Conservation (phyloP, 2,888 invertebrate species). For the Callinectes sapidus region DNA sequence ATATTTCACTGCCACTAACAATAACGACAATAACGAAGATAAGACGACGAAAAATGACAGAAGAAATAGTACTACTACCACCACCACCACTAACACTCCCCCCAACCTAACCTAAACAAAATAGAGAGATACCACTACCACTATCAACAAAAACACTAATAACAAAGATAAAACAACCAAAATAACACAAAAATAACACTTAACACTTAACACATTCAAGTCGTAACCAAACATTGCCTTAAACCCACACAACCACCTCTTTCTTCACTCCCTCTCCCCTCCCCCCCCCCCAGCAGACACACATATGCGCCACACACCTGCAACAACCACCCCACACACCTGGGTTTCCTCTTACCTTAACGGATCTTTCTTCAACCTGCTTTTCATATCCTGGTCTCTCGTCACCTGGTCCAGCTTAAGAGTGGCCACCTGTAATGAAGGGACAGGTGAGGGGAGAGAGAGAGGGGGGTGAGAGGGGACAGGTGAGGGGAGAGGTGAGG, state of each 20-base stretch:
- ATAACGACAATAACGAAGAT: no score
- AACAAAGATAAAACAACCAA: neutral
- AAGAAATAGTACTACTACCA: no score
- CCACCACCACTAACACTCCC: neutral
- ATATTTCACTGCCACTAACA: no score
- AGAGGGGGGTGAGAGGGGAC: neutral
- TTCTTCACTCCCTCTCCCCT: no score
- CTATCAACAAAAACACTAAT: neutral
- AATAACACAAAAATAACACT: no score
- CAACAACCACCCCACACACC: neutral
- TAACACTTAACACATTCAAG: no score
- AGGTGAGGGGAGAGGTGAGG: slow-evolving; percentile 6
- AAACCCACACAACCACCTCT: no score
- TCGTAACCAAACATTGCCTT: no score
- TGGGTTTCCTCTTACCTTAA: slow-evolving; percentile 72
- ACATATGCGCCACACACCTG: neutral
- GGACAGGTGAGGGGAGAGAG: neutral
- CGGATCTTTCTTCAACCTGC: slow-evolving; percentile 74
- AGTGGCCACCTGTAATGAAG: slow-evolving; percentile 49
- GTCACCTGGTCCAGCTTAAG: slow-evolving; percentile 74
- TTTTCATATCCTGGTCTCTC: slow-evolving; percentile 75
- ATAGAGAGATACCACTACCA: neutral
- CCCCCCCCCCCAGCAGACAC: neutral
- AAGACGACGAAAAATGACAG: no score
- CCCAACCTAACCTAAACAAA: no score